Conservation (phyloP, 2,113 vertebrate species). For the Bubalus kerabau region DNA sequence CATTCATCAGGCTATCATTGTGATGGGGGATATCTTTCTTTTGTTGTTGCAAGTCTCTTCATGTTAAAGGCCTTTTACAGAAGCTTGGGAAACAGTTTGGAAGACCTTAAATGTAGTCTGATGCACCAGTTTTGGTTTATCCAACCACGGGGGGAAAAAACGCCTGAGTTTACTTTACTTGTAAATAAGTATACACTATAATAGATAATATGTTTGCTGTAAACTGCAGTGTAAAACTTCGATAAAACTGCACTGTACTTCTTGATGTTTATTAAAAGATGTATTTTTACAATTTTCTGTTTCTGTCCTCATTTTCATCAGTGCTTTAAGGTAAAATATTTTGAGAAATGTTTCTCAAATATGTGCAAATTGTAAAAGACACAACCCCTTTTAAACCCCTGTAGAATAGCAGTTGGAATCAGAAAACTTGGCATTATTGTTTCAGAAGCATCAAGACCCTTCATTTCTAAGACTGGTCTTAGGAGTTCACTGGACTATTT, state of each 20-base stretch:
- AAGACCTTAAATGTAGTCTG: not conserved
- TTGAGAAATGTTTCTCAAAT: not conserved
- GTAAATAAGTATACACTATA: conserved; percentile 54
- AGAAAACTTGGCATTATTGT: not conserved
- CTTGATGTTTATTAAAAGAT: conserved; percentile 74
- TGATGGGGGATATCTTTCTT: not conserved
- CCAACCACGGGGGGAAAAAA: not conserved
- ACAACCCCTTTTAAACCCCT: not conserved
- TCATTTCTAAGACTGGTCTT: not conserved
- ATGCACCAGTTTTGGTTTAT: not conserved
- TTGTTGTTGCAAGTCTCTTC: conserved; percentile 40
- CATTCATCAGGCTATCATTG: conserved; percentile 23
- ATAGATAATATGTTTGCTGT: conserved; percentile 51
- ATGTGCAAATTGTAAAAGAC: not conserved
- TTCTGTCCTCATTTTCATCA: conserved; percentile 25
- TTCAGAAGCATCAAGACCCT: not conserved
- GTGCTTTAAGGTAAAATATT: conserved; percentile 13
- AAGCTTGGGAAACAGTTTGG: conserved; percentile 9
- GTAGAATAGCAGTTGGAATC: not conserved
- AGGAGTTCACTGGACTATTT: not conserved
- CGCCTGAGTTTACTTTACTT: conserved; percentile 44
- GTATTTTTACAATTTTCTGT: conserved; percentile 72
- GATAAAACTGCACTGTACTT: conserved; percentile 58
- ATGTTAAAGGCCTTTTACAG: conserved; percentile 31
- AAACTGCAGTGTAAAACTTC: conserved; percentile 56